Percentiles rank a stretch among this genome's conserved stretches.
Conservation (phyloP, 1,140 invertebrate species). For the Leptopilina boulardi region DNA sequence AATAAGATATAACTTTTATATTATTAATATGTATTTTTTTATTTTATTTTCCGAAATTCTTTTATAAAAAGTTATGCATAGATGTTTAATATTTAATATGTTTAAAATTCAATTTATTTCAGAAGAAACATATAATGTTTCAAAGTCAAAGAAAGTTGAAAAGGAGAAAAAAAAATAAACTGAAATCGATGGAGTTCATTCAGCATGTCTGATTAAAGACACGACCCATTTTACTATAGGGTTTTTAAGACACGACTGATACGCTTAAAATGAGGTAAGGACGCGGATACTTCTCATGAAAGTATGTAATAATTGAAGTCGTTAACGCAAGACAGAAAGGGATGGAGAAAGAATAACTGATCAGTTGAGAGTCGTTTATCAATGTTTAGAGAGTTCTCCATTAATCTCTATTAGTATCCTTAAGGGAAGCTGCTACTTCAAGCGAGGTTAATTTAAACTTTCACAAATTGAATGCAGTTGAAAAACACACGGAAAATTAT, state of each 20-base stretch:
- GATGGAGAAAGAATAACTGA: neutral
- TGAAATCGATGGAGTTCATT: neutral
- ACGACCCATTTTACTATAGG: neutral
- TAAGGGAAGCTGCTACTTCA: neutral
- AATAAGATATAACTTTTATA: too few relatives aligned
- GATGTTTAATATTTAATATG: too few relatives aligned
- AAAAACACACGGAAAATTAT: neutral
- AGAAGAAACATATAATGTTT: neutral
- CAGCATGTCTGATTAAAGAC: neutral
- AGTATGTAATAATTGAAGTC: slow-evolving; percentile 25
- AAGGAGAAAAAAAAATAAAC: neutral
- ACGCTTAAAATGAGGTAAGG: neutral
- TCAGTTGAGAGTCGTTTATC: slow-evolving; percentile 24
- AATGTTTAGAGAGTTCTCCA: slow-evolving; percentile 22
- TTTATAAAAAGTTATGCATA: too few relatives aligned
- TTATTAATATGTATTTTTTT: too few relatives aligned
- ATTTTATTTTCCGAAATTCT: too few relatives aligned
- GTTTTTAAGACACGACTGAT: too few relatives aligned
- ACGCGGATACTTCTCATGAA: neutral
- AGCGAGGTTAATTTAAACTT: slow-evolving; percentile 1
- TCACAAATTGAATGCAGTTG: slow-evolving; percentile 1
- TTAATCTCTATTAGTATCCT: slow-evolving; percentile 24
- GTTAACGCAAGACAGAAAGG: slow-evolving; percentile 7
- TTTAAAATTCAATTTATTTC: neutral
- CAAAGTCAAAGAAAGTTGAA: neutral